Percentiles rank a stretch among this genome's conserved stretches.
These are phyloP conservation scores for Atractosteus spatula DNA, from an alignment of 2,113 vertebrate genomes.

Conservation along the genomic window DNA sequence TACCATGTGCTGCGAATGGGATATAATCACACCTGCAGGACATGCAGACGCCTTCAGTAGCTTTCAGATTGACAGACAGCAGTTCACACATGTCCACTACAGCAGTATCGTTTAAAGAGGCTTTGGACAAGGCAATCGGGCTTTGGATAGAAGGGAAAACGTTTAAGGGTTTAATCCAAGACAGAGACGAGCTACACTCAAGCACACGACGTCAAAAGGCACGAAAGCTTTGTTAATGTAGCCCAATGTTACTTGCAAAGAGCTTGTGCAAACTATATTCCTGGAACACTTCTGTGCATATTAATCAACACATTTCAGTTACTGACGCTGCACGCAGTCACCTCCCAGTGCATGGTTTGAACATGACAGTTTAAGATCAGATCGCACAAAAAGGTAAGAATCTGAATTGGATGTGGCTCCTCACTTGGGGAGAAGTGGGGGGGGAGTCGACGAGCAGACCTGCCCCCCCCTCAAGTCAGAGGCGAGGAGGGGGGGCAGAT, in stretches of 20 bases:
- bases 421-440: not conserved
- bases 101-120: no score
- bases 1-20: no score
- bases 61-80: no score
- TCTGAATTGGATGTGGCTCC: not conserved
- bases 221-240: not conserved
- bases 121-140: no score
- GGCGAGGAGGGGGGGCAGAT: not conserved
- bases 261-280: constrained; percentile 27
- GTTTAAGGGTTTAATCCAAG: no score
- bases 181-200: no score
- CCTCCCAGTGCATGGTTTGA: no score
- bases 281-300: not conserved
- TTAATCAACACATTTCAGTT: not conserved
- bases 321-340: constrained; percentile 8
- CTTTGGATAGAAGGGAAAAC: no score
- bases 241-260: constrained; percentile 11
- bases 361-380: not conserved
- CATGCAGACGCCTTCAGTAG: no score
- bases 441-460: not conserved
- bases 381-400: not conserved
- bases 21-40: no score
- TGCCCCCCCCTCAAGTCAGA: not conserved
- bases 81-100: no score
- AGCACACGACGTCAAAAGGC: no score